Percentiles rank a stretch among this genome's conserved stretches.
These are phyloP conservation scores for Echinops telfairi DNA, from an alignment of 2,113 vertebrate genomes.

Conservation along the genomic window DNA sequence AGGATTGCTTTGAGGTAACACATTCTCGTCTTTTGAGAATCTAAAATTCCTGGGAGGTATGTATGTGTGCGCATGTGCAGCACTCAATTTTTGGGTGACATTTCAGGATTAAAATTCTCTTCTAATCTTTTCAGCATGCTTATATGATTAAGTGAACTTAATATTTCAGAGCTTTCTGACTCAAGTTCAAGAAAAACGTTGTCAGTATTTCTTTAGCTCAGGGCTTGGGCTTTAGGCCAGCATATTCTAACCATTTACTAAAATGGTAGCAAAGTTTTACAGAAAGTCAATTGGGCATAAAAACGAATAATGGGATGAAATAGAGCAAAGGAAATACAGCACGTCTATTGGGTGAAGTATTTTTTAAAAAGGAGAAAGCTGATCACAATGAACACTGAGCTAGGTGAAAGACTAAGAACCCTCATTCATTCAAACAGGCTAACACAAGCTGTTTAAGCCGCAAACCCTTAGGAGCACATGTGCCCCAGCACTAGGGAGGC, in stretches of 20 bases:
- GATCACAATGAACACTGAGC: neutral
- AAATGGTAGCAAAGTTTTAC: constrained; percentile 30
- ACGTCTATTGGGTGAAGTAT: neutral
- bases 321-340: constrained; percentile 14
- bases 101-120: constrained; percentile 38
- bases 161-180: constrained; percentile 44
- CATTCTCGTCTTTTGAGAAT: neutral
- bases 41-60: neutral
- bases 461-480: neutral
- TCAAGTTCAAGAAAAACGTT: constrained; percentile 28
- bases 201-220: constrained; percentile 27
- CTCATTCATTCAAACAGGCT: neutral
- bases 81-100: constrained; percentile 23
- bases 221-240: neutral
- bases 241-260: constrained; percentile 41
- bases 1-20: neutral
- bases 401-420: neutral
- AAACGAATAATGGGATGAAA: constrained; percentile 33
- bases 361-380: neutral
- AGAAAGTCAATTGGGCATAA: constrained; percentile 32
- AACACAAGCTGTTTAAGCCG: neutral
- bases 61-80: neutral
- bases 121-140: constrained; percentile 36
- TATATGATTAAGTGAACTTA: constrained; percentile 28
- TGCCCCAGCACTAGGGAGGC: neutral